These are phyloP conservation scores for Gracilinanus agilis DNA, from an alignment of 2,113 vertebrate species.

Conservation along the genomic window DNA sequence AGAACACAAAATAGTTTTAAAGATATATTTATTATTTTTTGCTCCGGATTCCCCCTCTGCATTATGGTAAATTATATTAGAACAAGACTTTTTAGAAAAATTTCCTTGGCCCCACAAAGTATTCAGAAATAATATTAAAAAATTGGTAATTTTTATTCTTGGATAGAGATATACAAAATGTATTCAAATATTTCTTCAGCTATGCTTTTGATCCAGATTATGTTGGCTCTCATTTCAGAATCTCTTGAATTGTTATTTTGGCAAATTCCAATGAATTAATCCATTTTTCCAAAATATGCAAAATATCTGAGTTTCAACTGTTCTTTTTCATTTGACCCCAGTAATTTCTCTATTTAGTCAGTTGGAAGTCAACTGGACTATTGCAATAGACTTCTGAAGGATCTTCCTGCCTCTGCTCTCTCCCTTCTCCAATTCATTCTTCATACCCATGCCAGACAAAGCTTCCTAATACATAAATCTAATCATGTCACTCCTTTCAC, in stretches of 20 bases:
- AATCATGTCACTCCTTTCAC: background rate
- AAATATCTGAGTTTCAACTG: constrained; percentile 36
- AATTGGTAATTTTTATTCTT: constrained; percentile 75
- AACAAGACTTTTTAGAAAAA: constrained; percentile 73
- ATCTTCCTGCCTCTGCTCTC: background rate
- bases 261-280: constrained; percentile 65
- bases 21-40: background rate
- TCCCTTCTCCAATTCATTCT: background rate
- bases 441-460: background rate
- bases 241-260: constrained; percentile 65
- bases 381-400: background rate
- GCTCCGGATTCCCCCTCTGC: constrained; percentile 48
- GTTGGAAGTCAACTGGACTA: constrained; percentile 1
- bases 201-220: constrained; percentile 71
- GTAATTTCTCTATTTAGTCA: constrained; percentile 16
- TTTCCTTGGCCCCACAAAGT: constrained; percentile 52
- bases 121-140: constrained; percentile 69
- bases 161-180: constrained; percentile 60
- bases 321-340: constrained; percentile 47
- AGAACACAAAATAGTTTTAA: background rate
- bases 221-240: constrained; percentile 71
- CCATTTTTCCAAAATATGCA: constrained; percentile 61
- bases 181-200: constrained; percentile 71
- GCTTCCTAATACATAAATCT: background rate
- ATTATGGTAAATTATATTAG: constrained; percentile 68